Evolutionary conservation across 2,888 invertebrate genomes (phyloP), one percentile per base, ranked within the genome.

Genomic region (Gisinianus flammeolus): DNA sequence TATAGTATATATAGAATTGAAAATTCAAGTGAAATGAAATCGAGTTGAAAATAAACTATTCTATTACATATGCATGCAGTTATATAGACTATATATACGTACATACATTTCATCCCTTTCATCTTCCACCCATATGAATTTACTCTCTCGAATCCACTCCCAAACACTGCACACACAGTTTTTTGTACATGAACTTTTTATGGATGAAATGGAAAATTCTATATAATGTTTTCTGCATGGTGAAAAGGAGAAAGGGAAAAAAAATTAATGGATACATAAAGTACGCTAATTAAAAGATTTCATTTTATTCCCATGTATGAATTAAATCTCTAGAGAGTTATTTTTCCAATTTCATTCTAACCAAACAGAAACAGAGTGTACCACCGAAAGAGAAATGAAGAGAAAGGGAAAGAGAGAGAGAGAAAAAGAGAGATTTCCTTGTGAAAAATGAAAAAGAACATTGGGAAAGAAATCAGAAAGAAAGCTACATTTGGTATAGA

Each of bases 241-340:
- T 44, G 44, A 44, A 12, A 12, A 44, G 56, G 4, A 56, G 56
- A 22, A 56, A 12, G 22, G 22, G 64, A 28, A 26, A 64, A 69
- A 44, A 69, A 44, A 12, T 69, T 69, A 35, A 69, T 69, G 69
- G 35, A 24, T 44, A 19, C 69, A 69, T 69, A 69, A 69, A 69
- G 35, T 35, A 16, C 31, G 26, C 35, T 69, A 69, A 69, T 69
- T 69, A 69, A 69, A 69, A 69, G 69, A 69, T 35, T 69, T 69
- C 69, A 69, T 69, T 69, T 35, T 22, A 69, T 44, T 44, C 44
- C 19, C 66, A 8, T 28, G 28, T 66, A 19, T 28, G 66, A 30
- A 66, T 24, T 69, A 16, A 56, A 68, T 30, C 72, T 72, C 58
- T 6, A 12, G 72, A 72, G 72, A 72, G 22, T 72, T 72, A 72